phyloP scores from a whole-genome alignment of 1,140 invertebrate genomes.

The Phenacoccus solenopsis region DNA sequence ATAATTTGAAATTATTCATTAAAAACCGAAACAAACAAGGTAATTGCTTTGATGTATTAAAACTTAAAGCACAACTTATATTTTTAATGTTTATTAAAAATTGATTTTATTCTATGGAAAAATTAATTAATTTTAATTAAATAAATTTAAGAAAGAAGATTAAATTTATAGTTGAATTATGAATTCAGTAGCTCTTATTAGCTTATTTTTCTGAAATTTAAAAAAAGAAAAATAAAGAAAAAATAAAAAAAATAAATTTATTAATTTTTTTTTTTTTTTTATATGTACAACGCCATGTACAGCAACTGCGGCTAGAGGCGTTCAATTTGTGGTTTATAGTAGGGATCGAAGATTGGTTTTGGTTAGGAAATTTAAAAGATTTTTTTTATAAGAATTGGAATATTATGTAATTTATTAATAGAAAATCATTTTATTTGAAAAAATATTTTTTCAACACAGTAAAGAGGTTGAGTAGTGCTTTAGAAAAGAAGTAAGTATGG shows the following conservation, averaged over 20 bases:
- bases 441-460: background rate
- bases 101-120: no score
- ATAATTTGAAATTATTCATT: no score
- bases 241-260: background rate
- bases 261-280: background rate
- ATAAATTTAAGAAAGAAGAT: no score
- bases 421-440: background rate
- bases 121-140: background rate
- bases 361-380: no score
- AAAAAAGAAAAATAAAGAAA: background rate
- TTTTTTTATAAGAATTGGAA: background rate
- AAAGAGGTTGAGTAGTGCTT: background rate
- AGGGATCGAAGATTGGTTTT: no score
- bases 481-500: background rate
- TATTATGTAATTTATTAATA: background rate
- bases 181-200: no score
- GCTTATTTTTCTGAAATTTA: background rate
- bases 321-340: no score
- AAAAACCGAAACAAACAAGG: no score
- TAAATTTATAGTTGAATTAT: no score
- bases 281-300: no score
- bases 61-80: background rate
- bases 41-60: background rate
- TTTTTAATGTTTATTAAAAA: background rate
- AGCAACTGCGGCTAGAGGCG: no score